Percentiles rank a stretch among this genome's conserved stretches.
phyloP scores from a whole-genome alignment of 2,113 vertebrate genomes.

The Eretmochelys imbricata region DNA sequence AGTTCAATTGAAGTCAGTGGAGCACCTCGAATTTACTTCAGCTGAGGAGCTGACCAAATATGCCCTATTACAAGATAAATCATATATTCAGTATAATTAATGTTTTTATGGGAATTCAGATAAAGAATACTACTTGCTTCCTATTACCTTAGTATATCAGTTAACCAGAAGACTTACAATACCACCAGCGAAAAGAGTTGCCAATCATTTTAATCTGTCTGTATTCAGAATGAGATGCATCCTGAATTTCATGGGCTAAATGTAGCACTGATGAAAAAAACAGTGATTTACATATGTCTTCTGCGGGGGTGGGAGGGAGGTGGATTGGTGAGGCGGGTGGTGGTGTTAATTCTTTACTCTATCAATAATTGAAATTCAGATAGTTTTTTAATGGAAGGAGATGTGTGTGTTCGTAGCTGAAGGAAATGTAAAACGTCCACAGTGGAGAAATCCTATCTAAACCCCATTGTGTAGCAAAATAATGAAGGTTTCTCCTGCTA shows the following conservation, averaged over 20 bases:
- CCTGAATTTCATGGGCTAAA: background rate
- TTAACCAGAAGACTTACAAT: background rate
- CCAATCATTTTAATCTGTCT: background rate
- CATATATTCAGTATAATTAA: background rate
- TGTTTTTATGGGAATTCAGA: background rate
- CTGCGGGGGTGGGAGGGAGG: background rate
- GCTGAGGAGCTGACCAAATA: background rate
- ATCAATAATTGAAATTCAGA: background rate
- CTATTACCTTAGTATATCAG: background rate
- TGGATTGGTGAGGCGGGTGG: too few species aligned
- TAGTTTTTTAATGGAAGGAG: background rate
- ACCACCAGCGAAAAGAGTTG: background rate
- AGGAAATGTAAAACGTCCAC: rapidly evolving
- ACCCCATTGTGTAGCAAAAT: background rate
- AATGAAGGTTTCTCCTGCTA: background rate
- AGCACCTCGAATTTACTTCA: background rate
- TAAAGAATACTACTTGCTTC: background rate
- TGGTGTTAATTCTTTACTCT: background rate
- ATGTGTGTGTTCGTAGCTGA: background rate
- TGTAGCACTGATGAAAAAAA: background rate
- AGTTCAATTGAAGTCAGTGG: too few species aligned
- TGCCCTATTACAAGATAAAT: background rate
- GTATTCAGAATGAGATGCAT: background rate
- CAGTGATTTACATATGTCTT: background rate
- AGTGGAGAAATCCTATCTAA: background rate